These are phyloP conservation scores for Sarcophaga caerulescens DNA, from an alignment of 2,888 invertebrate species.

Conservation along the genomic window DNA sequence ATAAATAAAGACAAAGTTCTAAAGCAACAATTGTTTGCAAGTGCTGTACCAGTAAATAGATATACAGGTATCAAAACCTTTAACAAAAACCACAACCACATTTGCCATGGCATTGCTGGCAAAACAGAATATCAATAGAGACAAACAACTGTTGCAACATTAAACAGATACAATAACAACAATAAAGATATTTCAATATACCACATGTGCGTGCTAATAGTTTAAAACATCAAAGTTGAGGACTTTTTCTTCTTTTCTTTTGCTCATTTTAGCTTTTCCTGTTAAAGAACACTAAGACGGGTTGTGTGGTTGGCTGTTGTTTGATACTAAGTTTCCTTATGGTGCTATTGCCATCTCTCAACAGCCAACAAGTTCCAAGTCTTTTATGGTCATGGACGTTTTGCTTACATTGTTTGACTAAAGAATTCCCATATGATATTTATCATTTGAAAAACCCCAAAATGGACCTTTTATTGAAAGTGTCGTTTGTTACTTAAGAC, in stretches of 20 bases:
- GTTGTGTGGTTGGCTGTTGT: conserved; percentile 15
- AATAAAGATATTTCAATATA: conserved; percentile 66
- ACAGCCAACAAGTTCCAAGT: conserved; percentile 47
- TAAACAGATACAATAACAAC: conserved; percentile 28
- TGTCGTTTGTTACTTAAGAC: conserved; percentile 55
- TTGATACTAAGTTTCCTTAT: conserved; percentile 28
- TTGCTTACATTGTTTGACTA: conserved; percentile 50
- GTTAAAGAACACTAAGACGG: conserved; percentile 11
- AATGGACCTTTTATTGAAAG: conserved; percentile 67
- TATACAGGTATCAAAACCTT: conserved; percentile 28
- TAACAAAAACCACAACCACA: conserved; percentile 39
- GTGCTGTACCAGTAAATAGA: background rate
- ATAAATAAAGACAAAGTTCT: conserved; percentile 40
- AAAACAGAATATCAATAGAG: conserved; percentile 37
- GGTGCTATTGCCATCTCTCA: conserved; percentile 19
- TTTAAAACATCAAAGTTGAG: conserved; percentile 60
- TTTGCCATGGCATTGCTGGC: background rate
- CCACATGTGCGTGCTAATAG: conserved; percentile 70
- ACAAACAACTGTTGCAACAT: conserved; percentile 57
- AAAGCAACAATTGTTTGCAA: conserved; percentile 41
- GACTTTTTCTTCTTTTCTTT: background rate
- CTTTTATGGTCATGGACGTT: conserved; percentile 54
- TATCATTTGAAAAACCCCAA: conserved; percentile 65
- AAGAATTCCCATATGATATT: conserved; percentile 68
- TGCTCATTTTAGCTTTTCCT: background rate